Evolutionary conservation across 2,797 vertebrate genomes (phyloP).

Genomic region (Poecilia gillii): DNA sequence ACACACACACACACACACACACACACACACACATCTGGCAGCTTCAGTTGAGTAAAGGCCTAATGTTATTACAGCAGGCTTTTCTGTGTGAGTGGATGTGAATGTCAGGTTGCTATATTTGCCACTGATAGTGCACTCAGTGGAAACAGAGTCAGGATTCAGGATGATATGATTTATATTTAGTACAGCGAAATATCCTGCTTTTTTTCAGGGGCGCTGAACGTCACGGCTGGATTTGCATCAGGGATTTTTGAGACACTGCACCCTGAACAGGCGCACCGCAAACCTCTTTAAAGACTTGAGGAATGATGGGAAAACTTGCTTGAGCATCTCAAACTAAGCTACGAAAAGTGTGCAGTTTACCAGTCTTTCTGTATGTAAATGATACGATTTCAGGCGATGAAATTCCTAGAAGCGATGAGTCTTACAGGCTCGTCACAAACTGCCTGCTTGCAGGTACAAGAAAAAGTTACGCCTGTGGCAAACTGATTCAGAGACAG

Average conservation of each 20-base stretch:
- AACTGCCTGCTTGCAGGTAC: slow-evolving; percentile 23
- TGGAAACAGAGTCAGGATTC: slow-evolving; percentile 29
- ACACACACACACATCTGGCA: slow-evolving; percentile 54
- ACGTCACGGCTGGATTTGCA: background rate
- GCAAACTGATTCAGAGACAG: slow-evolving; percentile 2
- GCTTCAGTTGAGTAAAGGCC: slow-evolving; percentile 45
- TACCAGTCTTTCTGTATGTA: background rate
- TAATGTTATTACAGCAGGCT: slow-evolving; percentile 64
- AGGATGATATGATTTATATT: slow-evolving; percentile 21
- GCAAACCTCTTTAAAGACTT: background rate
- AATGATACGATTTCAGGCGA: background rate
- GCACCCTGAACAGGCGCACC: background rate
- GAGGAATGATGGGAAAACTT: background rate
- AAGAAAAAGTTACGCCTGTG: background rate
- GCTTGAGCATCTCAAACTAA: background rate
- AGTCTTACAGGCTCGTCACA: background rate
- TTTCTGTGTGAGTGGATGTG: slow-evolving; percentile 56
- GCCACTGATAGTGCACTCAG: slow-evolving; percentile 24
- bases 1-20: slow-evolving; percentile 38
- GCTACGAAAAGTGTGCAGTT: background rate
- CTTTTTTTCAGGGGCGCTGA: background rate
- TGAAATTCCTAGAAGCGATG: background rate
- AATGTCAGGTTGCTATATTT: slow-evolving; percentile 60
- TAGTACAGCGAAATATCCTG: slow-evolving; percentile 17
- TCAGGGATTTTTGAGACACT: background rate